Base-by-base conservation (phyloP, 2,888 invertebrate genomes). In the Anagyrus pseudococci region DNA sequence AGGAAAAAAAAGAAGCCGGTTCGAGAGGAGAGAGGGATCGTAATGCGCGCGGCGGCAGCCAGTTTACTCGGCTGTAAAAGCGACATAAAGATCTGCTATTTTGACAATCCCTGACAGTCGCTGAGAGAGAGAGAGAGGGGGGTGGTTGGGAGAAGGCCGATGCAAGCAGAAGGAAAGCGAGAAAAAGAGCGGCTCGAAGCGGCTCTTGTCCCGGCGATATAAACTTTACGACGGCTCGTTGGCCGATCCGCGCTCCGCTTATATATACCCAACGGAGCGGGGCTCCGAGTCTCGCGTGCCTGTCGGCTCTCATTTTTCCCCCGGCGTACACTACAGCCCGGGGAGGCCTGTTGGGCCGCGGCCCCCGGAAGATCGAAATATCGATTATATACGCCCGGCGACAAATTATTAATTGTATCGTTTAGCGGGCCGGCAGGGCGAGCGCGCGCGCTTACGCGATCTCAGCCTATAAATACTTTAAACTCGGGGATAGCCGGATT, bases 41-140 rank as follows among this genome's bases (percentile, higher is more conserved):
- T 73, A 70, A 71, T 65, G 67, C 69, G 67, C 63, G 53, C 57
- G 47, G 57, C 53, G 23, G 50, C 33, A 53, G 58, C 49, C 47
- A 54, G 58, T 63, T 58, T 47, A 49, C 58, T 63, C 46, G 58
- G 63, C 49, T 58, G 74, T 77, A 77, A 79, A 79, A 77, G 65
- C 71, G 71, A 70, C 78, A 74, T 78, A 77, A 78, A 78, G 77
- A 78, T 78, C 74, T 75, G 77, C 76, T 79, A 78, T 78, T 79
- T 79, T 78, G 78, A 79, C 79, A 78, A 77, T 77, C 74, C 72
- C 53, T 66, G 62, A 58, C 66, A 62, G 62, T 48, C 53, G 61
- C 50, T 53, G 48, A 63, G 37, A 37, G 40, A 22, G 46, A 47
- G 52, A 49, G 22, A 54, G 58, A 47, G 46, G 57, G 26, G 43